phyloP scores from a whole-genome alignment of 2,113 vertebrate species.

The Neopipo cinnamomea region DNA sequence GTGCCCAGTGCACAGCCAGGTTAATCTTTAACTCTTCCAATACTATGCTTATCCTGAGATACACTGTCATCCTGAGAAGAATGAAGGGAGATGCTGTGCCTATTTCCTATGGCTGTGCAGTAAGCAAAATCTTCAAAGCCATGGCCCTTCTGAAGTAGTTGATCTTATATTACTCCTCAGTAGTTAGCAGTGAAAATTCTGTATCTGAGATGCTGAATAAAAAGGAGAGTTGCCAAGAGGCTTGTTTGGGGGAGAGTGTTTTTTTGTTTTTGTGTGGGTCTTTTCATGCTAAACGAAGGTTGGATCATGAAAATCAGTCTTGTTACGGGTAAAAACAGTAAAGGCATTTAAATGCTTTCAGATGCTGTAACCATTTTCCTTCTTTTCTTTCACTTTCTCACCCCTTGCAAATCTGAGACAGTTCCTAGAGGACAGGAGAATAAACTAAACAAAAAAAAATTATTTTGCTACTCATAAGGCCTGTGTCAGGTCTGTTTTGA shows the following conservation, averaged over 20 bases:
- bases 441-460: background rate
- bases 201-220: background rate
- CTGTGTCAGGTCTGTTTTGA: background rate
- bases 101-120: background rate
- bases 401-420: background rate
- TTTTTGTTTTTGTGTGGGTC: background rate
- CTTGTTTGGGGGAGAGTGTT: background rate
- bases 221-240: background rate
- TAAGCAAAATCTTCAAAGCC: background rate
- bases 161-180: background rate
- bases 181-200: background rate
- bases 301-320: background rate
- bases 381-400: background rate
- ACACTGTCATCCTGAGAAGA: background rate
- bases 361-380: background rate
- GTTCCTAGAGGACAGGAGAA: background rate
- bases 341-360: background rate
- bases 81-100: accelerated
- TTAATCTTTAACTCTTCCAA: background rate
- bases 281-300: background rate
- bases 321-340: background rate
- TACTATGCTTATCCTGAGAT: accelerated
- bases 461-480: background rate
- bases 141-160: background rate
- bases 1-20: background rate